Percentiles rank a stretch among this genome's conserved stretches.
These are phyloP conservation scores for Festucalex cinctus DNA, from an alignment of 2,113 vertebrate genomes.

Conservation along the genomic window DNA sequence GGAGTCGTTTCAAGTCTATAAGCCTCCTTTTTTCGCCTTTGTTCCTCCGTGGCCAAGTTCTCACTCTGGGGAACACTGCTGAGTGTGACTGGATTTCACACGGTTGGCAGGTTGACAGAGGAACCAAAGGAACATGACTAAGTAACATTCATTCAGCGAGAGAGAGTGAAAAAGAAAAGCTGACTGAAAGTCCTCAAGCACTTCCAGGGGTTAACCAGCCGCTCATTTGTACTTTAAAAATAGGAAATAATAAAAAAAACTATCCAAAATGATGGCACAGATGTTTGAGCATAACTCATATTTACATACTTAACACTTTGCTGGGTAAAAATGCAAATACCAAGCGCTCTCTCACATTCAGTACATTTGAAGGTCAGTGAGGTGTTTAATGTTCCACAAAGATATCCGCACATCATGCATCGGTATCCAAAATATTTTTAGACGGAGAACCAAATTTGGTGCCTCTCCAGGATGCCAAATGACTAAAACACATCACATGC, in stretches of 20 bases:
- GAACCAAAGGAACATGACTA: constrained; percentile 61
- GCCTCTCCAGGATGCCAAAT: too few species aligned
- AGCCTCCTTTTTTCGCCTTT: constrained; percentile 71
- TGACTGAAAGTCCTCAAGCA: constrained; percentile 43
- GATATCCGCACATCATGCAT: too few species aligned
- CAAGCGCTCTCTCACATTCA: background rate
- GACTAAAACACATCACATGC: too few species aligned
- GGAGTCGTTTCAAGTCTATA: constrained; percentile 73
- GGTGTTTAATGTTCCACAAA: background rate
- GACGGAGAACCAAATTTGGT: too few species aligned
- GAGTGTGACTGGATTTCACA: constrained; percentile 74
- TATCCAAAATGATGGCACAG: background rate
- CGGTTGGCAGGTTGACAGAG: constrained; percentile 65
- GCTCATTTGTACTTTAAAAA: constrained; percentile 40
- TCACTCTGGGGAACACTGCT: constrained; percentile 66
- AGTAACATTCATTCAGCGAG: constrained; percentile 67
- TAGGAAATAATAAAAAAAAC: constrained; percentile 17
- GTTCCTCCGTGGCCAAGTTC: constrained; percentile 73
- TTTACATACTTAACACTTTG: background rate
- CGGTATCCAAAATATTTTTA: too few species aligned
- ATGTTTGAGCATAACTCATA: constrained; percentile 10
- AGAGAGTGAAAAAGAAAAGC: constrained; percentile 45
- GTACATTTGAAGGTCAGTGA: constrained; percentile 12
- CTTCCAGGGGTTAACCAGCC: constrained; percentile 26
- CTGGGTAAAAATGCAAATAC: constrained; percentile 1